Conservation (phyloP, 2,113 vertebrate genomes). For the Ameiurus melas region DNA sequence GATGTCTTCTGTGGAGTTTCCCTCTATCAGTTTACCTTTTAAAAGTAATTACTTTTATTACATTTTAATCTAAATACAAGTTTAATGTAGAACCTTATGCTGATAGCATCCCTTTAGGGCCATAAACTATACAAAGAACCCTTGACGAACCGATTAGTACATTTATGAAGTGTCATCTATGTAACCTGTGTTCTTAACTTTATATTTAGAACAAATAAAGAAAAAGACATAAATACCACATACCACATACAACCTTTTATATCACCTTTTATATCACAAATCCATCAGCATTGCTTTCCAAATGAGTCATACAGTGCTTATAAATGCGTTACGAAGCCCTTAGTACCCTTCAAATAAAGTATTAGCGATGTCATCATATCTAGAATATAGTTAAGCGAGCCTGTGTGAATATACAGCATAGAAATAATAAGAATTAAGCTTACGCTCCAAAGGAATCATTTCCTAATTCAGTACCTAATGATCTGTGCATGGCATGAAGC, state of each 20-base stretch:
- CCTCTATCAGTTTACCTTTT: not conserved
- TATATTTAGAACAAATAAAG: not conserved
- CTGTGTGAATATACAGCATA: not conserved
- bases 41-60: not conserved
- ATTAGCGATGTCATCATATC: not conserved
- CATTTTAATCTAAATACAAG: not conserved
- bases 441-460: not conserved
- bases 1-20: not conserved
- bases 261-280: not conserved
- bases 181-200: not conserved
- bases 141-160: not conserved
- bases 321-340: not conserved
- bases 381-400: not conserved
- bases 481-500: constrained; percentile 73
- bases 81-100: not conserved
- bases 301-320: not conserved
- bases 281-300: not conserved
- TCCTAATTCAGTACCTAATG: constrained; percentile 48
- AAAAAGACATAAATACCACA: not conserved
- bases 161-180: not conserved
- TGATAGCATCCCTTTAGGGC: not conserved
- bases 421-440: not conserved
- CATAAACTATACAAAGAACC: not conserved
- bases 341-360: not conserved
- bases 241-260: not conserved